phyloP scores from a whole-genome alignment of 2,113 vertebrate genomes.

The Pseudorhombus dupliciocellatus region DNA sequence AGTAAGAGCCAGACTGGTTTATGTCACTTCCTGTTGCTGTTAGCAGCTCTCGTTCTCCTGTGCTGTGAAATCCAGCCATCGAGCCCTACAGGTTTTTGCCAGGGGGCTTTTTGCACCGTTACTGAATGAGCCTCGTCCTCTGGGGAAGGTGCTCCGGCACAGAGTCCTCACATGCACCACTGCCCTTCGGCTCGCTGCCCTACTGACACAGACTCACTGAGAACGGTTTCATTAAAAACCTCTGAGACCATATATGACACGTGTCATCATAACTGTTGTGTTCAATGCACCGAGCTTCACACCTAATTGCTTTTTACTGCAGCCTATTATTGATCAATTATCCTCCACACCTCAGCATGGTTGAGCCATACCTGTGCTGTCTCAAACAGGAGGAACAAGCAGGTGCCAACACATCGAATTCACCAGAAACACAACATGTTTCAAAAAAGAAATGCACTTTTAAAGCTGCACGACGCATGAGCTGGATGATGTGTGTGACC shows the following conservation, averaged over 20 bases:
- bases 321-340: too few relatives aligned
- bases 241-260: not conserved
- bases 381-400: not conserved
- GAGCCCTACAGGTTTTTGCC: conserved; percentile 51
- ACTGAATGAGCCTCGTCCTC: conserved; percentile 42
- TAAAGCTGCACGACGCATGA: conserved; percentile 17
- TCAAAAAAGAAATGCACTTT: not conserved
- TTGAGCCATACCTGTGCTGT: conserved; percentile 2
- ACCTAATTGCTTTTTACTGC: too few relatives aligned
- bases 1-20: conserved; percentile 78
- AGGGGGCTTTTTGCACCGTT: conserved; percentile 69
- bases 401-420: conserved; percentile 10
- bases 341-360: too few relatives aligned
- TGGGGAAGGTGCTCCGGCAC: conserved; percentile 22
- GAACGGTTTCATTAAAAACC: not conserved
- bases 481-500: not conserved
- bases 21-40: conserved; percentile 81
- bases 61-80: conserved; percentile 64
- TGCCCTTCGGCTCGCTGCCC: conserved; percentile 34
- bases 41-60: conserved; percentile 50
- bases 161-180: conserved; percentile 46
- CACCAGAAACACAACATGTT: not conserved
- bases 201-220: conserved; percentile 29
- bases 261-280: not conserved
- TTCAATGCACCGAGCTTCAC: too few relatives aligned